Base-by-base conservation (phyloP, 2,113 vertebrate genomes). In the Symphodus melops region DNA sequence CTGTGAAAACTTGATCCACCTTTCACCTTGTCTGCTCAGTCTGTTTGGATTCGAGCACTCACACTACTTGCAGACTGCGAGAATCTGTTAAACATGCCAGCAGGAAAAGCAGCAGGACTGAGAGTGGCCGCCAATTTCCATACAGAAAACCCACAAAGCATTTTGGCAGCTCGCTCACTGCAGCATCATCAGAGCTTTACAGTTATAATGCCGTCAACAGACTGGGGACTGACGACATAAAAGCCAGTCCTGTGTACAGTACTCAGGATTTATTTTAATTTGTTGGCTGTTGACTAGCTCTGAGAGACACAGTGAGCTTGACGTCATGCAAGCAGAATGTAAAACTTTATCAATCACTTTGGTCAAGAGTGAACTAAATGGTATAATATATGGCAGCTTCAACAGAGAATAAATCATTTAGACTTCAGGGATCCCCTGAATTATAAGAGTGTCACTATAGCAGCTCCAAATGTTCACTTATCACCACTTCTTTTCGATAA, bases 101-200 rank as follows among this genome's bases (percentile, higher is more conserved):
- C 58, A 72, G 71, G 77, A 56, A 74, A 82, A 59, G 25, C 75
- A 90, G 64, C 71, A 68, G 64, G 65, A 75, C 19, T 65, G 53
- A 52, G 66, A 60, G 56, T 54, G 37, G 52, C 60, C 3, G 23
- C 70, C 67, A 77, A 75, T 79, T 79, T 79, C 36, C 64, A 36
- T 56, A 67, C 44, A 62, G 65, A 79, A 77, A 56, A 73, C 48
- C 68, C 68, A 67, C 56, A 79, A 86, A 85, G 56, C 46, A 48
- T 74, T 42, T 74, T 86, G 80, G 84, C 75, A 82, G 58, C 69
- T 82, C n/a, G 14, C 37, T 66, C 37, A 39, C 23, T 58, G 36
- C 39, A 71, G 49, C 48, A 20, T 51, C 21, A 86, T 36, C 52
- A 61, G 52, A 59, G 20, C 55, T 69, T 82, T 39, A 46, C 28